Evolutionary conservation across 2,888 invertebrate species (phyloP).

Genomic region (Ctenicera cuprea): DNA sequence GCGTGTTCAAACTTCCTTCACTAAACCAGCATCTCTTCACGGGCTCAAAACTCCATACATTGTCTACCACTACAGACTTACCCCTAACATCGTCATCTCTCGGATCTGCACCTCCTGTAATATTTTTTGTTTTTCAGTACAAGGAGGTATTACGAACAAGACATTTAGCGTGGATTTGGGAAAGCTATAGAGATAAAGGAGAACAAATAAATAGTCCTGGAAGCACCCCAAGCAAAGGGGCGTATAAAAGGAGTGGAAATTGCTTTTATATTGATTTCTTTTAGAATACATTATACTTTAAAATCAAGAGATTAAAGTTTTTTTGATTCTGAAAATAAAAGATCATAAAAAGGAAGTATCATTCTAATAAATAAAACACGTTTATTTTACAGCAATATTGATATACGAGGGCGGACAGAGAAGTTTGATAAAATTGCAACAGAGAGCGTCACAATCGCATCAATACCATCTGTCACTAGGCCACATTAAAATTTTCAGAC

Average conservation of each 20-base stretch:
- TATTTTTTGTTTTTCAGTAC: background rate
- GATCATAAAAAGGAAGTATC: no score
- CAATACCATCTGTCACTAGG: no score
- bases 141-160: background rate
- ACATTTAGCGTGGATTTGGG: constrained; percentile 1
- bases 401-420: no score
- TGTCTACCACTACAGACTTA: constrained; percentile 77
- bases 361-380: no score
- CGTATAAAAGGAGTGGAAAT: constrained; percentile 9
- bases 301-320: background rate
- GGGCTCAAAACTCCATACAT: constrained; percentile 83
- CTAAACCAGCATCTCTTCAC: constrained; percentile 79
- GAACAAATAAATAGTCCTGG: constrained; percentile 14
- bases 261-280: background rate
- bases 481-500: no score
- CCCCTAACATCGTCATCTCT: constrained; percentile 76
- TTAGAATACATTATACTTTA: constrained; percentile 4
- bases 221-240: constrained; percentile 3
- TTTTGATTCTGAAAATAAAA: background rate
- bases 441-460: no score
- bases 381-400: no score
- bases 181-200: background rate
- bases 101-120: constrained; percentile 80
- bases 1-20: constrained; percentile 77
- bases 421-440: no score